phyloP scores from a whole-genome alignment of 2,888 invertebrate genomes.

The Chironomus riparius region DNA sequence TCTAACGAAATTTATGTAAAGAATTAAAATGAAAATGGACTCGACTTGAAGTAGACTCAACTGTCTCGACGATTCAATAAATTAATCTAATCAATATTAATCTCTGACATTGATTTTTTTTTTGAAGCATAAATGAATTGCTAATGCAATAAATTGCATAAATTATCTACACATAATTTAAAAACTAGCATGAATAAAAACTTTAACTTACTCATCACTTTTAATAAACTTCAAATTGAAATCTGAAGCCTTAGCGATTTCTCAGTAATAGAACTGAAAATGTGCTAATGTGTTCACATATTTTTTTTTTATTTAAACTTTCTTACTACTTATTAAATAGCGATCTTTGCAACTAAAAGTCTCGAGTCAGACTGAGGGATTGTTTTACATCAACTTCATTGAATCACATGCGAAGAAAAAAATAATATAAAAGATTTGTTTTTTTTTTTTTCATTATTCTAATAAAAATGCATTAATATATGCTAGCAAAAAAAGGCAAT shows the following conservation, averaged over 20 bases:
- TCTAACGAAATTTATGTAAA: too few species aligned
- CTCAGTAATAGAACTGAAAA: not conserved
- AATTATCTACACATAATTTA: too few species aligned
- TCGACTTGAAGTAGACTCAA: too few species aligned
- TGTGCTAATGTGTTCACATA: not conserved
- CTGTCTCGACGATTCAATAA: too few species aligned
- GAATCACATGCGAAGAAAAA: conserved; percentile 6
- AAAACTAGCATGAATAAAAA: too few species aligned
- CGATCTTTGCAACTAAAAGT: conserved; percentile 16
- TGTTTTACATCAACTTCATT: not conserved
- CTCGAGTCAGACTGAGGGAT: conserved; percentile 13
- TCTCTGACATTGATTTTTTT: too few species aligned
- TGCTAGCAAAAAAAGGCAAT: not conserved
- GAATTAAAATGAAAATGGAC: too few species aligned
- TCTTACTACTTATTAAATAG: not conserved
- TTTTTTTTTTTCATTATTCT: not conserved
- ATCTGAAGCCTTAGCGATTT: not conserved
- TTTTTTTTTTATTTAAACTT: not conserved
- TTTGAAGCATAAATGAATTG: too few species aligned
- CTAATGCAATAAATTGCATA: too few species aligned
- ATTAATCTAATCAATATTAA: too few species aligned
- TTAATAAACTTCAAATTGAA: not conserved
- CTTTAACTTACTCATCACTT: not conserved
- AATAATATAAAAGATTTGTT: not conserved
- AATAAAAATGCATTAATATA: not conserved